Percentiles rank a stretch among this genome's conserved stretches.
These are phyloP conservation scores for Ormyrus nitidulus DNA, from an alignment of 2,888 invertebrate species.

Conservation along the genomic window DNA sequence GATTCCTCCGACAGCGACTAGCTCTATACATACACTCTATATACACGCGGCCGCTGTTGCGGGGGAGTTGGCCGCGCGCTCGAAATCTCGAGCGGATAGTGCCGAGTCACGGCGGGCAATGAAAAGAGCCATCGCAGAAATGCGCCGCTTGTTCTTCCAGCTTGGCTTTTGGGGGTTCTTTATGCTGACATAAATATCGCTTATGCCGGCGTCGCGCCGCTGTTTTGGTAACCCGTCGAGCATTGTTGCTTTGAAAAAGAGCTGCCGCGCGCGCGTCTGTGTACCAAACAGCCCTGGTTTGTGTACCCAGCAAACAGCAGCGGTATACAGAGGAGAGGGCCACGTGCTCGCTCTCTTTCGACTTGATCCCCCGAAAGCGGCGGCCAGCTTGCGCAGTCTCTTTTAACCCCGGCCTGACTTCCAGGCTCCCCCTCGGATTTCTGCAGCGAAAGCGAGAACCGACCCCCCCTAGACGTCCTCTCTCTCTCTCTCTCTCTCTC, in stretches of 20 bases:
- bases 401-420: conserved; percentile 29
- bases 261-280: not conserved
- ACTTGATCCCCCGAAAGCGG: conserved; percentile 4
- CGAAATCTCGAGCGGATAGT: not conserved
- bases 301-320: conserved; percentile 68
- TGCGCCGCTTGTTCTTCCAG: conserved; percentile 71
- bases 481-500: not conserved
- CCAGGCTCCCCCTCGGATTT: conserved; percentile 61
- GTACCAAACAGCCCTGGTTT: not conserved
- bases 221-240: conserved; percentile 75
- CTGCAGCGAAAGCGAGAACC: conserved; percentile 60
- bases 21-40: not conserved
- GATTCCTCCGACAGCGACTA: not conserved
- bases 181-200: conserved; percentile 75
- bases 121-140: conserved; percentile 38
- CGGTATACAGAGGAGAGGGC: conserved; percentile 4
- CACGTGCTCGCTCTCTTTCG: conserved; percentile 29
- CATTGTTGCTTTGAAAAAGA: conserved; percentile 62
- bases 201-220: conserved; percentile 72
- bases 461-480: not conserved
- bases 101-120: conserved; percentile 4
- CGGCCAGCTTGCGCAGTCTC: conserved; percentile 22
- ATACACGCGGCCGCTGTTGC: not conserved
- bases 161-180: conserved; percentile 68
- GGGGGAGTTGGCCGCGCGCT: not conserved